Evolutionary conservation across 2,113 vertebrate species (phyloP), one percentile per base, ranked within the genome.

Genomic region (Toxotes chatareus): DNA sequence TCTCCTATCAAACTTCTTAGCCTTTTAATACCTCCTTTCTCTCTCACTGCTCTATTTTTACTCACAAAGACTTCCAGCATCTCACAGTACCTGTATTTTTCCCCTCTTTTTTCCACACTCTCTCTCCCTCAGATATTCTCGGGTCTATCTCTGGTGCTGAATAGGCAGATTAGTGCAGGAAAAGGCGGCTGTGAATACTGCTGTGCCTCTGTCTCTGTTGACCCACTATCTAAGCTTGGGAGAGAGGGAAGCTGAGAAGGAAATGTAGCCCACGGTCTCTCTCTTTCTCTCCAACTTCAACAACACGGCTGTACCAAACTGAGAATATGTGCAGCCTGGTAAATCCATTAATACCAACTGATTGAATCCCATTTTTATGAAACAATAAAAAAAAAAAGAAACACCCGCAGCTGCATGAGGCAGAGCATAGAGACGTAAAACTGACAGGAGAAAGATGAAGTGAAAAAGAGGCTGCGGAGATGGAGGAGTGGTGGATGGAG

Each of bases 151-250:
- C 42, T 60, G 83, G 4, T 64, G 82, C 87, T 88, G 85, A 89
- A 90, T 81, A 81, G 88, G 73, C 85, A 89, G 88, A 92, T 92
- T 88, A 92, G 78, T 10, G 34, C 17, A 55, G 62, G 47, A 51
- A 65, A 78, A 80, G 77, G 72, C 31, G 19, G 63, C 71, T 76
- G 68, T 70, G 85, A 89, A 77, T 74, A 34, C 56, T 4, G 42
- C 77, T 23, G 49, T 4, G n/a, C 66, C 0, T 79, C 59, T 62
- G 61, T 84, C 70, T 87, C 72, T 79, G 79, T 76, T 86, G 83
- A 86, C 81, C 83, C 73, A 59, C 72, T 73, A 75, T 81, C 62
- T 87, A 44, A 88, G 76, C 74, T 66, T 13, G 14, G 10, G 66
- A 73, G 64, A 49, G 42, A 46, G 19, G 71, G 55, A 47, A n/a